Conservation (phyloP, 1,140 invertebrate genomes). For the Nasonia giraulti region DNA sequence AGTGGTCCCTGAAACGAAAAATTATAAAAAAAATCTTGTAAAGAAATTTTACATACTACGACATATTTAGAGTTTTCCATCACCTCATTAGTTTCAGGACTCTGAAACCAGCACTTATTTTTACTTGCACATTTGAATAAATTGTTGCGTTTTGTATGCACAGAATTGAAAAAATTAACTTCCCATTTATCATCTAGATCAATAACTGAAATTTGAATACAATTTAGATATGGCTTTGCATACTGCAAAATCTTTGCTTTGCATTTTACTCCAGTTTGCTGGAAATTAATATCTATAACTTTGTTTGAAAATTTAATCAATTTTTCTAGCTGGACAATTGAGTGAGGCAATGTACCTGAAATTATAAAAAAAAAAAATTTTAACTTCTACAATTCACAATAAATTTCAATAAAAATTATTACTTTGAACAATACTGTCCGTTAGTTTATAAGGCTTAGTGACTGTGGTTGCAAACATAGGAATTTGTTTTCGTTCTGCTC, state of each 20-base stretch:
- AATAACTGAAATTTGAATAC: slow-evolving; percentile 54
- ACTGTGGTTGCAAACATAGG: slow-evolving; percentile 65
- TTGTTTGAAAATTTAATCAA: slow-evolving; percentile 56
- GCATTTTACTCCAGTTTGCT: slow-evolving; percentile 54
- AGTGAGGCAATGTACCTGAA: slow-evolving; percentile 52
- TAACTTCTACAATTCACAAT: not conserved
- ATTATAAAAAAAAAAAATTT: slow-evolving; percentile 24
- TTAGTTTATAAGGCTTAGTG: slow-evolving; percentile 64
- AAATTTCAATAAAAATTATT: slow-evolving; percentile 43
- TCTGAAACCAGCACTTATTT: slow-evolving; percentile 62
- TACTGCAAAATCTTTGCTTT: slow-evolving; percentile 54
- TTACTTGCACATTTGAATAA: slow-evolving; percentile 55
- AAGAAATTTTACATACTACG: not conserved
- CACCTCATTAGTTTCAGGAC: slow-evolving; percentile 63
- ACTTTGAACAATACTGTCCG: slow-evolving; percentile 59
- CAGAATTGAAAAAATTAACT: slow-evolving; percentile 60
- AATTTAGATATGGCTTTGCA: slow-evolving; percentile 62
- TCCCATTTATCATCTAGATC: slow-evolving; percentile 54
- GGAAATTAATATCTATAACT: slow-evolving; percentile 58
- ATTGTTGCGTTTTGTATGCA: slow-evolving; percentile 58
- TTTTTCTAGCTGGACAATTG: slow-evolving; percentile 54
- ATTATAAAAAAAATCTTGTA: not conserved
- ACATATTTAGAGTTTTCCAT: slow-evolving; percentile 28
- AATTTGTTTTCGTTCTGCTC: slow-evolving; percentile 64
- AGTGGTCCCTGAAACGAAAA: slow-evolving; percentile 59